Evolutionary conservation across 2,113 vertebrate genomes (phyloP).

Genomic region (Pelodiscus sinensis): DNA sequence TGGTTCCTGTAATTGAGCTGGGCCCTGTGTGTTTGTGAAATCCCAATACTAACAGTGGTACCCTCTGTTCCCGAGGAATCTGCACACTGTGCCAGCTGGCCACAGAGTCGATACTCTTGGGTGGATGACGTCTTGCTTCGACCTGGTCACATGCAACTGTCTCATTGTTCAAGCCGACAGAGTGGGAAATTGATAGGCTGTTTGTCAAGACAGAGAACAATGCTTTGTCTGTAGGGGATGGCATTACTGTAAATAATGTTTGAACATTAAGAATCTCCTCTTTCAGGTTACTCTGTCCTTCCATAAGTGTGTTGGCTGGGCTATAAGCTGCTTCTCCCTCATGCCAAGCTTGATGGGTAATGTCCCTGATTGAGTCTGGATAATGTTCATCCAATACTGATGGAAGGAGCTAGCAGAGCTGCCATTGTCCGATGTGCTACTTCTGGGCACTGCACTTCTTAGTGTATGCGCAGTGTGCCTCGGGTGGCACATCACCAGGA

Average conservation of each 20-base stretch:
- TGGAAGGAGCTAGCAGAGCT: slow-evolving; percentile 2
- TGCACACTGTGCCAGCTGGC: slow-evolving; percentile 41
- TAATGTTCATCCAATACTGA: not conserved
- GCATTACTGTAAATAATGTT: slow-evolving; percentile 77
- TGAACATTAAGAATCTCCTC: slow-evolving; percentile 74
- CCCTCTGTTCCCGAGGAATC: slow-evolving; percentile 53
- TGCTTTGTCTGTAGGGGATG: slow-evolving; percentile 71
- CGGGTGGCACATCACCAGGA: no score
- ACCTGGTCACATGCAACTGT: slow-evolving; percentile 37
- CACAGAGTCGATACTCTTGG: not conserved
- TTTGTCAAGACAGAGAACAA: slow-evolving; percentile 74
- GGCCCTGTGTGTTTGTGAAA: not conserved
- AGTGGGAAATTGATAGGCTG: slow-evolving; percentile 56
- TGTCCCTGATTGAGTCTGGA: slow-evolving; percentile 5
- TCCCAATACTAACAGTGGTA: slow-evolving; percentile 47
- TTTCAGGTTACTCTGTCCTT: slow-evolving; percentile 76
- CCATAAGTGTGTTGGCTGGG: slow-evolving; percentile 56
- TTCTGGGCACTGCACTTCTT: not conserved
- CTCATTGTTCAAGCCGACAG: slow-evolving; percentile 55
- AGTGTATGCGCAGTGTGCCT: no score
- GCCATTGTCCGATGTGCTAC: not conserved
- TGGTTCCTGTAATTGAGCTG: not conserved
- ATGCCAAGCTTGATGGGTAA: not conserved
- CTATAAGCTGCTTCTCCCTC: slow-evolving; percentile 43
- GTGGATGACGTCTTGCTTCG: slow-evolving; percentile 51